A percentile compares a stretch with the other conserved stretches of the same genome.
These are phyloP conservation scores for Helicoverpa zea DNA, from an alignment of 1,140 invertebrate genomes.

Conservation along the genomic window DNA sequence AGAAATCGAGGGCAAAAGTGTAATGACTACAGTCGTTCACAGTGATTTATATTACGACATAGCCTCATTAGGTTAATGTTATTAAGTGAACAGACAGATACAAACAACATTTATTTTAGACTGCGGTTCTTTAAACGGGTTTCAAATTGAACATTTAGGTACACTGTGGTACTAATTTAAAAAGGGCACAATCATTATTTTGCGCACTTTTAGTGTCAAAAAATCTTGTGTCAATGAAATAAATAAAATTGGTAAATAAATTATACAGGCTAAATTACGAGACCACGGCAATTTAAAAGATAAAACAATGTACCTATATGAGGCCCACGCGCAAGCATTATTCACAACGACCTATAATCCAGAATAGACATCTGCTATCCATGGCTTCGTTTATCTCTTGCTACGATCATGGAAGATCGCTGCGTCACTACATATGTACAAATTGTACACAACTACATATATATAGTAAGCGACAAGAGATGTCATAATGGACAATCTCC, in stretches of 20 bases:
- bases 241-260: too few relatives aligned
- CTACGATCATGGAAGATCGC: conserved; percentile 29
- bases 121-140: not conserved
- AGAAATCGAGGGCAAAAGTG: conserved; percentile 16
- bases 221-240: not conserved
- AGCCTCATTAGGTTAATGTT: conserved; percentile 34
- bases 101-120: conserved; percentile 10
- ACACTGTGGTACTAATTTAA: not conserved
- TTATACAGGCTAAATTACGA: too few relatives aligned
- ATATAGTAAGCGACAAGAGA: too few relatives aligned
- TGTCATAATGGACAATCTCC: too few relatives aligned
- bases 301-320: conserved; percentile 6
- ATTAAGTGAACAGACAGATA: conserved; percentile 12
- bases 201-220: not conserved
- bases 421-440: not conserved
- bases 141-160: not conserved
- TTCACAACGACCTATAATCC: conserved; percentile 30
- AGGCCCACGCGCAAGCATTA: conserved; percentile 27
- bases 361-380: conserved; percentile 1
- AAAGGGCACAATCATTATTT: too few relatives aligned
- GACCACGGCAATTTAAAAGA: not conserved
- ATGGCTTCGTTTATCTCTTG: conserved; percentile 13
- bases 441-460: not conserved
- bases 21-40: conserved; percentile 30
- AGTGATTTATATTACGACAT: conserved; percentile 35